Evolutionary conservation across 2,888 invertebrate genomes (phyloP), one percentile per base, ranked within the genome.

Genomic region (Amphimallon solstitiale): DNA sequence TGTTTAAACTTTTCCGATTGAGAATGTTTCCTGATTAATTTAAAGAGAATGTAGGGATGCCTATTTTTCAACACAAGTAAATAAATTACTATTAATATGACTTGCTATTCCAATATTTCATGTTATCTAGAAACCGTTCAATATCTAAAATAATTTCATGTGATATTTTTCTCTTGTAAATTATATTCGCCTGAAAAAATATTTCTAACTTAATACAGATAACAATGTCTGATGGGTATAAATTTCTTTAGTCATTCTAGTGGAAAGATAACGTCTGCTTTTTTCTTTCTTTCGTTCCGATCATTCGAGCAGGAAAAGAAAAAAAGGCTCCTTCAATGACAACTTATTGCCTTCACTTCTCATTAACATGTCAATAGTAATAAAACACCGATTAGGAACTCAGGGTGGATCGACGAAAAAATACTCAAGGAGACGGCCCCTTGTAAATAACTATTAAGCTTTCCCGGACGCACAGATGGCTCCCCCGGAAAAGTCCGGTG

Each of bases 371-470:
- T 59, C 56, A 59, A 59, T 59, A 59, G 43, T 15, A 59, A 43
- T 59, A 59, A 59, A 45, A 59, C 29, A 59, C 12, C 56, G 56
- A 59, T 59, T 59, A 45, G 40, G 40, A 15, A 17, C 19, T 37
- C 52, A 17, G 23, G 46, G 10, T 6, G 48, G 14, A 49, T 45
- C 45, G 19, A 15, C 21, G 48, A 48, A 48, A 23, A 48, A 48
- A 48, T 48, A 23, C 23, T 23, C n/a, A 2, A 43, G 7, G 34
- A 12, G 38, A 40, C n/a, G 19, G 6, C 34, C 17, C 17, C 17
- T 38, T 29, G 43, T 64, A 64, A 64, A 64, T 64, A 56, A 54
- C 54, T 56, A 65, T 65, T 65, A 65, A 56, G 56, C 17, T 37
- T 17, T 56, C 54, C 34, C 48, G 59, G 35, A 56, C 35, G 54